Evolutionary conservation across 2,888 invertebrate species (phyloP).

Genomic region (Malthinus flaveolus): DNA sequence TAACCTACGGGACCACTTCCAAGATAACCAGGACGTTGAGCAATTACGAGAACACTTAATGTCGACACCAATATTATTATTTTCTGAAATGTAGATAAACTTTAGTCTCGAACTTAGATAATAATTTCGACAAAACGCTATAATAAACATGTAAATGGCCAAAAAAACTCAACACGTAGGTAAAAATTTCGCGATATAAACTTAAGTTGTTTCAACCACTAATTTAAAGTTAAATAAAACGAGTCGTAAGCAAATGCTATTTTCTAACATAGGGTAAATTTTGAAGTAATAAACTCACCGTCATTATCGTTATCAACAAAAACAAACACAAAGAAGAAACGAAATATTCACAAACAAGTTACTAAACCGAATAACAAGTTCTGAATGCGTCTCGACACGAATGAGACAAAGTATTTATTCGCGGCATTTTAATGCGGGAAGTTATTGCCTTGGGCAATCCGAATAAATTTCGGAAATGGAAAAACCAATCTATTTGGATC

Average conservation of each 20-base stretch:
- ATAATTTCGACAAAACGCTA: background rate
- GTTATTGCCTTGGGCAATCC: constrained; percentile 12
- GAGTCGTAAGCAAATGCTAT: background rate
- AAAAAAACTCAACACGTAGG: background rate
- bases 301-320: background rate
- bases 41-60: constrained; percentile 39
- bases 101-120: constrained; percentile 6
- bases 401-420: constrained; percentile 12
- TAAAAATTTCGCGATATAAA: background rate
- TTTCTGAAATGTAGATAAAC: constrained; percentile 22
- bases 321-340: background rate
- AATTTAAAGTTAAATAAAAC: background rate
- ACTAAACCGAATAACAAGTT: constrained; percentile 7
- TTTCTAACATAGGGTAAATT: background rate
- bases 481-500: constrained; percentile 3
- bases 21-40: constrained; percentile 70
- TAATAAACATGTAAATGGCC: background rate
- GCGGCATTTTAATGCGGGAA: constrained; percentile 5
- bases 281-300: background rate
- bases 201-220: background rate
- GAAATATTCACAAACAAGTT: background rate
- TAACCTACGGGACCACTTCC: constrained; percentile 62
- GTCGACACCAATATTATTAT: constrained; percentile 30
- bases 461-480: constrained; percentile 13
- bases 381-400: constrained; percentile 4